Evolutionary conservation across 2,797 vertebrate genomes (phyloP), one percentile per base, ranked within the genome.

Genomic region (Gastrophryne carolinensis): DNA sequence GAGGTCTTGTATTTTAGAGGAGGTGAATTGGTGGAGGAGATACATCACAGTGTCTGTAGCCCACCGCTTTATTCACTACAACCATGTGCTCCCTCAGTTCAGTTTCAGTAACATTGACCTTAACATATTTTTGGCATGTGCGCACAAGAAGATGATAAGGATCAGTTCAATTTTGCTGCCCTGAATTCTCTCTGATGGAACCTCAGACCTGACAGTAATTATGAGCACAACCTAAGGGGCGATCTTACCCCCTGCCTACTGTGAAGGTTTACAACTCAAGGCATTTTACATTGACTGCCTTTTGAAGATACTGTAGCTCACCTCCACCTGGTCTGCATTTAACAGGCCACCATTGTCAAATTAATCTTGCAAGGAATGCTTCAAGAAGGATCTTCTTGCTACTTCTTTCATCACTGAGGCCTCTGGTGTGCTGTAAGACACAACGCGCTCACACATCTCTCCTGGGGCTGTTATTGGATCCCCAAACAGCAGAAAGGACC

Each of bases 261-360:
- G 34, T 26, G 7, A 34, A 9, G 19, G 39, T 35, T 21, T 8
- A 26, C 10, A 5, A 34, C 49, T 49, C 35, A 34, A 34, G 60
- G 65, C 65, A 52, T n/a, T n/a, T n/a, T n/a, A n/a, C n/a, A n/a
- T 41, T 76, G 63, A 39, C 64, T 49, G 6, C 26, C 37, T 67
- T 58, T 67, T 66, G 21, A 74, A 49, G 60, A 49, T 5, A 17
- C 8, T 47, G 15, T 37, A n/a, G n/a, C 19, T 71, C 26, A 29
- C 21, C 15, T 32, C 49, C 74, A 77, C 66, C 74, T 77, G 74
- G 74, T 64, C 35, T 49, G 29, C 27, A 58, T 71, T 74, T 64
- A 64, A 77, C 60, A 71, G 57, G 35, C 49, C 3, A 30, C 49
- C 26, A 64, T 57, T 77, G 50, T 64, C 50, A 19, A 27, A 8